Conservation (phyloP, 2,888 invertebrate genomes). For the Spodoptera picta region DNA sequence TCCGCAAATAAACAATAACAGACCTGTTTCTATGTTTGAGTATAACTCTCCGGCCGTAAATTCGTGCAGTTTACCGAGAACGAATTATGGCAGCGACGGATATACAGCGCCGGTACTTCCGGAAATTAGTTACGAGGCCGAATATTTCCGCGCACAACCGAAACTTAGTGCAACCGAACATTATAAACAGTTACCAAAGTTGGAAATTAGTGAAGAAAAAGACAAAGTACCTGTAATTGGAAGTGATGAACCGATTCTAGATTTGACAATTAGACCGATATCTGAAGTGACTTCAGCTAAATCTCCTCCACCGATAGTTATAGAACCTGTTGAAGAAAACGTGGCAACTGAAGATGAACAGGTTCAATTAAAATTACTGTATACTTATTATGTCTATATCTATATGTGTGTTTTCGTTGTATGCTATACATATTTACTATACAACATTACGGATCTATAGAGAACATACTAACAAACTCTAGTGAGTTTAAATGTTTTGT, state of each 20-base stretch:
- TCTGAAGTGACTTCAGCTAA: slow-evolving; percentile 40
- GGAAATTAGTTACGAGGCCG: slow-evolving; percentile 74
- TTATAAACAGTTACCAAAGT: slow-evolving; percentile 37
- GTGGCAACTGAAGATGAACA: slow-evolving; percentile 72
- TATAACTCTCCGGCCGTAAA: slow-evolving; percentile 57
- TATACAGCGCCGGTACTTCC: slow-evolving; percentile 61
- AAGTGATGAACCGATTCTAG: slow-evolving; percentile 41
- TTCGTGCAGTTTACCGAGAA: slow-evolving; percentile 52
- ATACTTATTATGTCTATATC: slow-evolving; percentile 79
- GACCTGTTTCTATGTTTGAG: slow-evolving; percentile 69
- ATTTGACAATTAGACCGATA: slow-evolving; percentile 51
- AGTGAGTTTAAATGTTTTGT: slow-evolving; percentile 66
- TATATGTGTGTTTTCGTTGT: slow-evolving; percentile 79
- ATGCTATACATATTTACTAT: slow-evolving; percentile 78
- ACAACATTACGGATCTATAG: slow-evolving; percentile 74
- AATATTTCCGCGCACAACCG: slow-evolving; percentile 66
- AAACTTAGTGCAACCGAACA: slow-evolving; percentile 50
- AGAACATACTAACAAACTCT: slow-evolving; percentile 57
- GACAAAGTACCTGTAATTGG: slow-evolving; percentile 30
- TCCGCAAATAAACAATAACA: slow-evolving; percentile 68
- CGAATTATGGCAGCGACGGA: slow-evolving; percentile 66
- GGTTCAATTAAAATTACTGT: slow-evolving; percentile 84
- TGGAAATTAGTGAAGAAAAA: slow-evolving; percentile 40
- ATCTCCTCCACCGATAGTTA: slow-evolving; percentile 41
- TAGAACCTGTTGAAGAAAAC: slow-evolving; percentile 65